phyloP scores from a whole-genome alignment of 2,797 vertebrate genomes.

The Stomatorhinus walkeri region DNA sequence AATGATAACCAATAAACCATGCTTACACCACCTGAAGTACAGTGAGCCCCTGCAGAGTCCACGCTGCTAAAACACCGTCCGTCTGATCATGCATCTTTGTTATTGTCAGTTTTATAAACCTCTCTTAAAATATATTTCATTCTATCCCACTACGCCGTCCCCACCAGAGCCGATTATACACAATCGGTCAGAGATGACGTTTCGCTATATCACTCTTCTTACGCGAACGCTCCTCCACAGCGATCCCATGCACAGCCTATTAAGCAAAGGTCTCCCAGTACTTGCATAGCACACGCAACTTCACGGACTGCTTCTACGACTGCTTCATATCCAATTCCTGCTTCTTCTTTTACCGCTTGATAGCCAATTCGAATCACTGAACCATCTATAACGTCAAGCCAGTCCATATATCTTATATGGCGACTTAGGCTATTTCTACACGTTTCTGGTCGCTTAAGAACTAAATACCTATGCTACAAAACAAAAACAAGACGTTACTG shows the following conservation, averaged over 20 bases:
- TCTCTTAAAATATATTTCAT: not conserved
- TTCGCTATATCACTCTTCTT: not conserved
- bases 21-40: not conserved
- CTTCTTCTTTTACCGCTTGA: not conserved
- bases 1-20: not conserved
- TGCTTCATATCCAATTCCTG: not conserved
- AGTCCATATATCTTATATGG: not conserved
- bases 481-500: not conserved
- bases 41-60: not conserved
- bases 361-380: not conserved
- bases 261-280: not conserved
- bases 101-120: not conserved
- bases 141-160: not conserved
- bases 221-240: not conserved
- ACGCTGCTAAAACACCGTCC: not conserved
- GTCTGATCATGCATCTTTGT: not conserved
- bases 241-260: not conserved
- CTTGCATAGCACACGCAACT: not conserved
- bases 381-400: not conserved
- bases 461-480: not conserved
- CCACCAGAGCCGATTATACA: not conserved
- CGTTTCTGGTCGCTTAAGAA: not conserved
- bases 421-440: not conserved
- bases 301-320: not conserved
- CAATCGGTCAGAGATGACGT: not conserved